Conservation (phyloP, 1,140 invertebrate genomes). For the Pseudachorutes palmiensis region DNA sequence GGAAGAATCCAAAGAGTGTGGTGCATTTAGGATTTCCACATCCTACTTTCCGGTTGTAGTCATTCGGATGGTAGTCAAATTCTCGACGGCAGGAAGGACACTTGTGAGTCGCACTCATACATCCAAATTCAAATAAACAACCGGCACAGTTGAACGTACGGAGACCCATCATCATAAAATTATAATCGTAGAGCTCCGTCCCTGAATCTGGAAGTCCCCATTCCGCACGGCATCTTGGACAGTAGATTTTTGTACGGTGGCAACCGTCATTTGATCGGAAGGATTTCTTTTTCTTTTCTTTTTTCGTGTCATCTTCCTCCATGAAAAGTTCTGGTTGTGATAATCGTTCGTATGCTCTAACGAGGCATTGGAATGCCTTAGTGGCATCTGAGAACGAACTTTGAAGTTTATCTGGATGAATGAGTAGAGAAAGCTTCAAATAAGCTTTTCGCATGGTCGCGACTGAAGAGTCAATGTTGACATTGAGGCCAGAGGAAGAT, state of each 20-base stretch:
- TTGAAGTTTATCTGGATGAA: conserved; percentile 25
- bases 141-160: conserved; percentile 20
- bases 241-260: conserved; percentile 15
- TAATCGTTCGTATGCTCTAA: conserved; percentile 20
- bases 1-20: conserved; percentile 16
- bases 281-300: conserved; percentile 7
- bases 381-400: conserved; percentile 19
- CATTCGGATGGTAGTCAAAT: conserved; percentile 24
- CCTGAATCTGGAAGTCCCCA: conserved; percentile 20
- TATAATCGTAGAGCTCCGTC: conserved; percentile 19
- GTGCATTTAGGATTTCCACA: conserved; percentile 22
- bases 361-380: conserved; percentile 23
- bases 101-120: conserved; percentile 23
- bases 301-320: conserved; percentile 16
- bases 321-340: conserved; percentile 18
- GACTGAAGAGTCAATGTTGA: conserved; percentile 17
- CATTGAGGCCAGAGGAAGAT: conserved; percentile 20
- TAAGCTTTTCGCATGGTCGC: conserved; percentile 23
- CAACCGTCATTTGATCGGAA: conserved; percentile 23
- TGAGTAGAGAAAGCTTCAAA: conserved; percentile 20
- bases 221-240: conserved; percentile 19
- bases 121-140: conserved; percentile 22
- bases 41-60: conserved; percentile 15
- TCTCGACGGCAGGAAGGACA: conserved; percentile 13
- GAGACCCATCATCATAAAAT: conserved; percentile 29